Base-by-base conservation (phyloP, 2,113 vertebrate genomes). In the Shinisaurus crocodilurus region DNA sequence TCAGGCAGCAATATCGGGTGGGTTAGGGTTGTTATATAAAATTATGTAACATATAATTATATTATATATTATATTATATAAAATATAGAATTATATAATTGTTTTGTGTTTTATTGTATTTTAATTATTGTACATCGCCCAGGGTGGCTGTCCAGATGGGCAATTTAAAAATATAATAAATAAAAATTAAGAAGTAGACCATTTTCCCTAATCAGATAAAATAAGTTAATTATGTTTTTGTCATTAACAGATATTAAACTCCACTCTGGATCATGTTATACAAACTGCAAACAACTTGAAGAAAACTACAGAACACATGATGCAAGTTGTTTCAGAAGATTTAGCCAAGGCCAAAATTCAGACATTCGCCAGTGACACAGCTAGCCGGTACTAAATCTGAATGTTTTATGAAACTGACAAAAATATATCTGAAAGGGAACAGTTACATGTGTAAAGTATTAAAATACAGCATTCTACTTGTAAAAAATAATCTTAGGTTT, bases 251-350 rank as follows among this genome's bases (percentile, higher is more conserved):
- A 97, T 67, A 96, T 92, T 99, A 94, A 97, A 88, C 95, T 97
- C 86, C 12, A 95, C 97, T 88, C 94, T 99, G 94, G 98, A 99
- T 95, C 96, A 96, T 86, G 98, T 98, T 60, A 97, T 99, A 76
- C 96, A 97, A 91, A 98, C 98, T 81, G 98, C 98, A 15, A 97
- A 94, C 86, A 93, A 88, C 83, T 95, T 99, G 98, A 98, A 99
- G 97, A 97, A 95, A 96, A 98, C 97, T 40, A 98, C 99, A 0
- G 98, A 98, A 92, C 96, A 91, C 83, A 99, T 99, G 98, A 97
- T 98, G 63, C 97, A 89, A 92, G 96, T 91, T 1, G 96, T 99
- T 89, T 97, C 98, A 84, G 96, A 97, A 92, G 98, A 99, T 90
- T 96, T 99, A 92, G 96, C 97, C 92, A 96, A 97, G 95, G 95